A percentile compares a stretch with the other conserved stretches of the same genome.
Conservation (phyloP, 2,797 vertebrate species). For the Rhynchonycteris naso region DNA sequence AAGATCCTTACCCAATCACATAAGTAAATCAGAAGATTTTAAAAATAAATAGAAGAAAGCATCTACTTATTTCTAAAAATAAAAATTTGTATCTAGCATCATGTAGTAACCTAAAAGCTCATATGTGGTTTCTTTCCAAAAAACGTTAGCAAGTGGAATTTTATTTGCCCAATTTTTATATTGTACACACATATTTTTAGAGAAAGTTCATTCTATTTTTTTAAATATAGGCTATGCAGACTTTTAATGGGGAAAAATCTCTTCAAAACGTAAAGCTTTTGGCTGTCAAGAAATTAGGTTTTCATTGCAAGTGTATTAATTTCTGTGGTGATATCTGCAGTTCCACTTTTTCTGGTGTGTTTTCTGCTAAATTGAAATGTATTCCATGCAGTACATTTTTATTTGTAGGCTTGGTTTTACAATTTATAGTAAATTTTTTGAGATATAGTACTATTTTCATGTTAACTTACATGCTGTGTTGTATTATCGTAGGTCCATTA, state of each 20-base stretch:
- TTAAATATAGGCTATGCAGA: neutral
- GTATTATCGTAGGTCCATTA: conserved; percentile 59
- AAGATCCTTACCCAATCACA: neutral
- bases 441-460: neutral
- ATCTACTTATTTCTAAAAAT: neutral
- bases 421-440: neutral
- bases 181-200: neutral
- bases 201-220: neutral
- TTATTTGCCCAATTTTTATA: neutral
- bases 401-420: neutral
- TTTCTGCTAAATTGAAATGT: neutral
- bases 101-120: neutral
- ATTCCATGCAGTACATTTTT: neutral
- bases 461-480: conserved; percentile 1
- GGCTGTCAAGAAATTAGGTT: neutral
- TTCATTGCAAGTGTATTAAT: neutral
- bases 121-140: neutral
- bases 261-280: neutral
- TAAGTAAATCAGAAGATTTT: neutral
- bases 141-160: neutral
- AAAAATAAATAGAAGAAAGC: neutral
- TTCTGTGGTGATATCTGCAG: neutral
- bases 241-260: neutral
- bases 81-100: neutral
- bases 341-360: neutral